Conservation (phyloP, 2,888 invertebrate species). For the Argyresthia goedartella region DNA sequence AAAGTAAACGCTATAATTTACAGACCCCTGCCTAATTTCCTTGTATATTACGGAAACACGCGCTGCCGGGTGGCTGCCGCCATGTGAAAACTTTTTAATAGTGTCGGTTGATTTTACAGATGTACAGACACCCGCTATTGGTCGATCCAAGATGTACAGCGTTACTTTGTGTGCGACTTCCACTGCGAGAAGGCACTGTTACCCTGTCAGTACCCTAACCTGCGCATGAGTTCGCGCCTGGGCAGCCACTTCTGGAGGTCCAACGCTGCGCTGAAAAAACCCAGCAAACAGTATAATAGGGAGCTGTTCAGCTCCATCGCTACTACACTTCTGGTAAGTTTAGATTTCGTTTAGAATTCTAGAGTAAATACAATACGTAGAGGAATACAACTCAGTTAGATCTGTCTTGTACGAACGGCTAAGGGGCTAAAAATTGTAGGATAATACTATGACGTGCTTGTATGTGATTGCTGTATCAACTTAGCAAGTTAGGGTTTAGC, state of each 20-base stretch:
- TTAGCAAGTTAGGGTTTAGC: neutral
- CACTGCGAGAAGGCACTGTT: slow-evolving; percentile 50
- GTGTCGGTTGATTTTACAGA: slow-evolving; percentile 17
- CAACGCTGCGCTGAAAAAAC: slow-evolving; percentile 36
- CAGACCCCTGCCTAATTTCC: too few relatives aligned
- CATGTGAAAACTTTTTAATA: too few relatives aligned
- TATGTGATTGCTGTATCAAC: too few relatives aligned
- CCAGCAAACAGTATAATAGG: slow-evolving; percentile 29
- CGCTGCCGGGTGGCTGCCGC: too few relatives aligned
- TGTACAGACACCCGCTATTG: slow-evolving; percentile 39
- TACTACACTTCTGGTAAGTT: slow-evolving; percentile 18
- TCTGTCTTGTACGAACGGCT: too few relatives aligned
- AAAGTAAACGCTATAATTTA: too few relatives aligned
- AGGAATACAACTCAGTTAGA: too few relatives aligned
- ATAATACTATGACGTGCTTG: too few relatives aligned
- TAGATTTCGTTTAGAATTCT: neutral
- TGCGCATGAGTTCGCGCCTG: slow-evolving; percentile 31
- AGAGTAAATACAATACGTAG: too few relatives aligned
- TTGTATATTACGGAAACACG: too few relatives aligned
- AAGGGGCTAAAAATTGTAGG: too few relatives aligned
- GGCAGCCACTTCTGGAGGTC: slow-evolving; percentile 38
- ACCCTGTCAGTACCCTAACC: slow-evolving; percentile 47
- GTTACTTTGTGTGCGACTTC: slow-evolving; percentile 36
- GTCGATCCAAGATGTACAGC: slow-evolving; percentile 49
- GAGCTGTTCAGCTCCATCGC: slow-evolving; percentile 35